Conservation (phyloP, 2,797 vertebrate species). For the Phalloptychus januarius region DNA sequence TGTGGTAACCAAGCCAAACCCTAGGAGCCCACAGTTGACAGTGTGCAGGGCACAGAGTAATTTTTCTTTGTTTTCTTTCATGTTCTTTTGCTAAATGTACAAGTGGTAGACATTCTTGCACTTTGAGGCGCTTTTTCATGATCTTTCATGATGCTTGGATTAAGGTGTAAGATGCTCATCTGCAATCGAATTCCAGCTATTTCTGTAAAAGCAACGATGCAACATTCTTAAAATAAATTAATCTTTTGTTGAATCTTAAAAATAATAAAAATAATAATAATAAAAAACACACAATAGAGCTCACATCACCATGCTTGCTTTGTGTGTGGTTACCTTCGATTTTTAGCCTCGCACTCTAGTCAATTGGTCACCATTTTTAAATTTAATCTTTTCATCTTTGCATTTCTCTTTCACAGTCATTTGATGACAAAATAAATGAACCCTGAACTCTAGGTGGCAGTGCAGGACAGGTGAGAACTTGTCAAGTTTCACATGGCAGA, state of each 20-base stretch:
- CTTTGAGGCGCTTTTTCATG: neutral
- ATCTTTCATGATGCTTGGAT: too few relatives aligned
- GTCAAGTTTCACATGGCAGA: constrained; percentile 9
- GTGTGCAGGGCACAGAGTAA: neutral
- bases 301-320: neutral
- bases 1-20: neutral
- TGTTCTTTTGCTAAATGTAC: neutral
- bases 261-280: neutral
- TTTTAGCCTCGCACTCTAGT: neutral
- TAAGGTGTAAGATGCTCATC: neutral
- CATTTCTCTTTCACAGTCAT: constrained; percentile 27
- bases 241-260: constrained; percentile 24
- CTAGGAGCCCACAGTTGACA: neutral
- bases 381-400: neutral
- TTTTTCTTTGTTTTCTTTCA: neutral
- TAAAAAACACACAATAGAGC: neutral
- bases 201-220: constrained; percentile 28
- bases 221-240: neutral
- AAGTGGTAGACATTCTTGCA: neutral
- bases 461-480: constrained; percentile 20
- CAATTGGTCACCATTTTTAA: neutral
- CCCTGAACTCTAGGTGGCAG: constrained; percentile 39
- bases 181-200: constrained; percentile 16
- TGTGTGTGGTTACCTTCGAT: neutral
- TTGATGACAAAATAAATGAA: constrained; percentile 46